Percentiles rank a stretch among this genome's conserved stretches.
Evolutionary conservation across 2,113 vertebrate genomes (phyloP).

Genomic region (Hypomesus transpacificus): DNA sequence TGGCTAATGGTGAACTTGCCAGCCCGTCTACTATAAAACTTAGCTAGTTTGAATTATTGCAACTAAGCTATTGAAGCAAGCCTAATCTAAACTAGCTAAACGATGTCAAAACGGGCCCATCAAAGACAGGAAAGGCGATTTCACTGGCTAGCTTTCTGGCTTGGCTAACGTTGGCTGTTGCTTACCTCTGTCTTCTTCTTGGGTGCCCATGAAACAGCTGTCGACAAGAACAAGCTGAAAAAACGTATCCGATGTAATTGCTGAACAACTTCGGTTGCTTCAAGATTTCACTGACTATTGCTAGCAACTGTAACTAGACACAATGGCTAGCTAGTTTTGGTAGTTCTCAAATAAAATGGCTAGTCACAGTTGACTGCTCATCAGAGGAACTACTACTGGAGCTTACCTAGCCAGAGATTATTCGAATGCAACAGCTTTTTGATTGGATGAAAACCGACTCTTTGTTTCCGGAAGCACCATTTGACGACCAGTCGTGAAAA

Average conservation of each 20-base stretch:
- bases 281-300: not conserved
- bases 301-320: not conserved
- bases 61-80: too few species aligned
- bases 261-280: not conserved
- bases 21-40: too few species aligned
- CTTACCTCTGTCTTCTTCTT: conserved; percentile 69
- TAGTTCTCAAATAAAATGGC: not conserved
- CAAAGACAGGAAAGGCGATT: not conserved
- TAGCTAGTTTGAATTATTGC: too few species aligned
- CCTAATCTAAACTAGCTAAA: too few species aligned
- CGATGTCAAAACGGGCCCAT: not conserved
- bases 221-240: not conserved
- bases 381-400: not conserved
- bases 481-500: not conserved
- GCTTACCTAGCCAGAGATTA: conserved; percentile 32
- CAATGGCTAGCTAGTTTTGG: too few species aligned
- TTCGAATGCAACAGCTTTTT: conserved; percentile 62
- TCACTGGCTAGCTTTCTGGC: not conserved
- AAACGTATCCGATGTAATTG: not conserved
- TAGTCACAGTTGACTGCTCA: not conserved
- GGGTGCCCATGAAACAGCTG: conserved; percentile 66
- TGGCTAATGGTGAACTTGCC: too few species aligned
- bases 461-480: conserved; percentile 65
- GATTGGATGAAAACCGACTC: conserved; percentile 66
- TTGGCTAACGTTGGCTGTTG: not conserved